A percentile compares a stretch with the other conserved stretches of the same genome.
phyloP scores from a whole-genome alignment of 2,888 invertebrate species.

The Synergus itoensis region DNA sequence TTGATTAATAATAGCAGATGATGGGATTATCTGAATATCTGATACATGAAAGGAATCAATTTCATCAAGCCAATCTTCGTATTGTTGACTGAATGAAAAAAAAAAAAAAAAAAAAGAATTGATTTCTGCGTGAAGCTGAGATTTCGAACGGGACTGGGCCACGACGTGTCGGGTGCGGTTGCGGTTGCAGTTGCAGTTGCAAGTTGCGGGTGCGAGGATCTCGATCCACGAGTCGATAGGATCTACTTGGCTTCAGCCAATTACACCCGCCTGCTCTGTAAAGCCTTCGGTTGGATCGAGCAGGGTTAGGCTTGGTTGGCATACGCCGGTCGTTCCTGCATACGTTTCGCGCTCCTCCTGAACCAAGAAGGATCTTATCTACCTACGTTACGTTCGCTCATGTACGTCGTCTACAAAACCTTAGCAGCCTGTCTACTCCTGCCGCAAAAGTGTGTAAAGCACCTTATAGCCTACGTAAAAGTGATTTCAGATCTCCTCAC shows the following conservation, averaged over 20 bases:
- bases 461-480: conserved; percentile 62
- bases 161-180: conserved; percentile 53
- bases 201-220: conserved; percentile 69
- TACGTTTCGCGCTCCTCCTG: conserved; percentile 57
- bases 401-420: conserved; percentile 63
- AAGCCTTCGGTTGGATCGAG: conserved; percentile 44
- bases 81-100: too few species aligned
- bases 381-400: conserved; percentile 63
- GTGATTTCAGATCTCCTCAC: conserved; percentile 58
- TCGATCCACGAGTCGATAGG: conserved; percentile 72
- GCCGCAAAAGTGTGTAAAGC: conserved; percentile 63
- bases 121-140: conserved; percentile 26
- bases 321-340: conserved; percentile 51
- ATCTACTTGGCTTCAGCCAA: conserved; percentile 70
- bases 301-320: conserved; percentile 39
- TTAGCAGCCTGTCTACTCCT: conserved; percentile 65
- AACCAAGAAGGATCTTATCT: conserved; percentile 69
- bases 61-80: too few species aligned
- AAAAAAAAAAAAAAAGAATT: not conserved
- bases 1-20: too few species aligned
- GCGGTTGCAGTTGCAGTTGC: conserved; percentile 50
- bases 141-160: conserved; percentile 42
- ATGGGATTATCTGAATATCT: too few species aligned
- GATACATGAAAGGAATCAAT: too few species aligned
- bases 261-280: conserved; percentile 69